Percentiles rank a stretch among this genome's conserved stretches.
Evolutionary conservation across 2,113 vertebrate species (phyloP).

Genomic region (Menura novaehollandiae): DNA sequence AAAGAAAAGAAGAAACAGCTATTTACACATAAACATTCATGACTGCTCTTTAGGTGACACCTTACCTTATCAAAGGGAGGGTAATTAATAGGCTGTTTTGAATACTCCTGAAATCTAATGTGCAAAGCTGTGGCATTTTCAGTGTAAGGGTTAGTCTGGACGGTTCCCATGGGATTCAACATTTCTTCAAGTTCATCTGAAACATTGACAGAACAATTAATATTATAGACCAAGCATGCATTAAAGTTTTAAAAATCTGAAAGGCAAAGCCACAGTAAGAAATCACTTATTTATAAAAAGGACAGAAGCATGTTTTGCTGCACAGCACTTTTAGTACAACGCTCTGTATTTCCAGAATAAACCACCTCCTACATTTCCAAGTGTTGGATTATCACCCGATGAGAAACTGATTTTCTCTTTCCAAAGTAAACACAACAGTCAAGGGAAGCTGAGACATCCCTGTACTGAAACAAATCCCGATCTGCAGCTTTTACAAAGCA

Average conservation of each 20-base stretch:
- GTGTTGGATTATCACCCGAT: neutral
- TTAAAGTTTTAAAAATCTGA: neutral
- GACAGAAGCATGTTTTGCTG: neutral
- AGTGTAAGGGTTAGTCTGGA: conserved; percentile 94
- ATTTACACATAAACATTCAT: neutral
- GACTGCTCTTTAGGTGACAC: neutral
- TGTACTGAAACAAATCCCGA: neutral
- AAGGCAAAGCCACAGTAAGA: neutral
- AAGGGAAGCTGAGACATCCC: neutral
- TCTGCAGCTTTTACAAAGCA: neutral
- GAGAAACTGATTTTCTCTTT: neutral
- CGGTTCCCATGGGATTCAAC: conserved; percentile 97
- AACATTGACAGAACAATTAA: conserved; percentile 13
- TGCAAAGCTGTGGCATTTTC: conserved; percentile 95
- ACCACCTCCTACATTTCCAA: neutral
- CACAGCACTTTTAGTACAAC: neutral
- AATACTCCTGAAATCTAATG: conserved; percentile 89
- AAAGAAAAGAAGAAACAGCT: neutral
- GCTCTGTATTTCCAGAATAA: neutral
- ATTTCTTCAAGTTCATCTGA: conserved; percentile 99
- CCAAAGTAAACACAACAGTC: neutral
- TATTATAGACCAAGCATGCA: neutral
- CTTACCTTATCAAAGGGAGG: conserved; percentile 97
- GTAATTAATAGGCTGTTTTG: conserved; percentile 82
- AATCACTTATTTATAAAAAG: neutral